Base-by-base conservation (phyloP, 2,888 invertebrate genomes). In the Hecatera dysodea region DNA sequence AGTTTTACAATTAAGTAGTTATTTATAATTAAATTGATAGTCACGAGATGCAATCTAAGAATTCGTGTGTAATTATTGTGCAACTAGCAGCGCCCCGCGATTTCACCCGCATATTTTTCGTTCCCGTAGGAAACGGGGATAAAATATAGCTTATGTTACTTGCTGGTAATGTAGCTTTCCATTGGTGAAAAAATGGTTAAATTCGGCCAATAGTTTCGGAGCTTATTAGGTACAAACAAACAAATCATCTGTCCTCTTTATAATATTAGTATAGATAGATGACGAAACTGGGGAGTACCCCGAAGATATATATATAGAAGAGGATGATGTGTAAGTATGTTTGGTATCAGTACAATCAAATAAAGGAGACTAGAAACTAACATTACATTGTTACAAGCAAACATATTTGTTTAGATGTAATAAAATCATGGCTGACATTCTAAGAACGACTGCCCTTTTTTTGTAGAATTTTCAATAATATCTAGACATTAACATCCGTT, bases 401-500 rank as follows among this genome's bases (percentile, higher is more conserved):
- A 6, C 15, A 42, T 44, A 44, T 61, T 70, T 61, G 27, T 53
- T 22, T 22, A 36, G 22, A 8, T 19, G 22, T 2, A 56, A 42
- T 39, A 42, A 15, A 24, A 24, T n/a, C 6, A 65, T 36, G 19
- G 1, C 15, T 46, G 12, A 2, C 33, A 27, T 73, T 65, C 71
- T 42, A 33, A 11, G 55, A 73, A 72, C 9, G 53, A 33, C 29
- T 46, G 12, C 9, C 63, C 17, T 72, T 72, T 39, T n/a, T 33
- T 29, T 64, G 24, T 24, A 42, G 11, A 55, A 42, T 52, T 36
- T 29, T 27, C 33, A 36, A 44, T 61, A 36, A 24, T 72, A 48
- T 27, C 72, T 48, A 33, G 39, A 4, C 46, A 64, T 64, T 24
- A 39, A 33, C 55, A 72, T 72, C 71, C 73, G 71, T 65, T 72